Conservation (phyloP, 37 sponge, comb jelly and placozoan genomes). For the Halichondria panicea region DNA sequence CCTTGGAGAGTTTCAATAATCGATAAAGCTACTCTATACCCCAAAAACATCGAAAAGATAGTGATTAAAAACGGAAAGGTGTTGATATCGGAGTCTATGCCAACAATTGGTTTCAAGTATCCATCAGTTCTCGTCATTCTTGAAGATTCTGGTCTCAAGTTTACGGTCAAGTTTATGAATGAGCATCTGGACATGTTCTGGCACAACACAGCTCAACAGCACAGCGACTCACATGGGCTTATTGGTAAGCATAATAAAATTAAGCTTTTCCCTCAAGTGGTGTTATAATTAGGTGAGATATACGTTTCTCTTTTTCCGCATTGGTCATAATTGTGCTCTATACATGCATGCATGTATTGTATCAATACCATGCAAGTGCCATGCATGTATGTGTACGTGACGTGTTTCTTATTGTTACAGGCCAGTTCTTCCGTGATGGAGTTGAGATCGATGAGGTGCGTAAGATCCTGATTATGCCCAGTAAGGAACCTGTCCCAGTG, state of each 20-base stretch:
- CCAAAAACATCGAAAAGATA: constrained; percentile 19
- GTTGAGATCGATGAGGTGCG: constrained; percentile 24
- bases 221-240: constrained; percentile 22
- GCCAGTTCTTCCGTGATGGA: constrained; percentile 59
- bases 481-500: constrained; percentile 42
- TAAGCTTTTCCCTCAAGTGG: no score
- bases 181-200: constrained; percentile 41
- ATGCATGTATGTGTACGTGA: background rate
- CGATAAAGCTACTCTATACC: constrained; percentile 6
- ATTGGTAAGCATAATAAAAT: constrained; percentile 14
- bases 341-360: no score
- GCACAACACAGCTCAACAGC: constrained; percentile 33
- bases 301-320: no score
- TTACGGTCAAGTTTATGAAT: constrained; percentile 33
- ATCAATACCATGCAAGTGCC: no score
- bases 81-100: constrained; percentile 27
- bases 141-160: constrained; percentile 1
- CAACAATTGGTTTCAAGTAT: constrained; percentile 16
- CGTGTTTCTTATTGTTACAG: background rate
- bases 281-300: no score
- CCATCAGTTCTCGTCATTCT: constrained; percentile 21
- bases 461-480: constrained; percentile 40
- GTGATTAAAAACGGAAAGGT: constrained; percentile 18
- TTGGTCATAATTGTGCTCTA: no score
- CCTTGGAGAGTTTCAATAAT: constrained; percentile 10